Evolutionary conservation across 2,888 invertebrate genomes (phyloP).

Genomic region (Dastarcus helophoroides): DNA sequence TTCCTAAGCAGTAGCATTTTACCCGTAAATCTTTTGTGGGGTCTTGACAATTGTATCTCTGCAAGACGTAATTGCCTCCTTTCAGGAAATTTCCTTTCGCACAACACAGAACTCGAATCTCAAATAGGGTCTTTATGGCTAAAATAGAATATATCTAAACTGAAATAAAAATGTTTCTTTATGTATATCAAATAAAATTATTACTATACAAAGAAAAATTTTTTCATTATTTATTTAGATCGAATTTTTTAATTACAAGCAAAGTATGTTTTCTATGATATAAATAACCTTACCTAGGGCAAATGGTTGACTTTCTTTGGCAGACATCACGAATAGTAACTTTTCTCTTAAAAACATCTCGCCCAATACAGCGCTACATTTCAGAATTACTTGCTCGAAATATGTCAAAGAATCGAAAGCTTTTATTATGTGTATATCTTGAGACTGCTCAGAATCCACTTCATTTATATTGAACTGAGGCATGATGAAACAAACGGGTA

Average conservation of each 20-base stretch:
- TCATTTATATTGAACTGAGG: slow-evolving; percentile 41
- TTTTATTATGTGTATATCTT: slow-evolving; percentile 51
- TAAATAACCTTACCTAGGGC: no score
- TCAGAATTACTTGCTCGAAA: slow-evolving; percentile 53
- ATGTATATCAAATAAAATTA: no score
- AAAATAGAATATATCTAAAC: slow-evolving; percentile 12
- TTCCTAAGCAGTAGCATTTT: slow-evolving; percentile 36
- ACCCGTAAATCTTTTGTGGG: slow-evolving; percentile 26
- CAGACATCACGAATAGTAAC: slow-evolving; percentile 44
- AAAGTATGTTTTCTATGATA: no score
- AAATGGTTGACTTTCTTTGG: no score
- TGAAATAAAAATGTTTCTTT: no score
- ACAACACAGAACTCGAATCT: slow-evolving; percentile 47
- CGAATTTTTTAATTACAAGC: no score
- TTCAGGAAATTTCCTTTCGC: slow-evolving; percentile 48
- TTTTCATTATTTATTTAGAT: no score
- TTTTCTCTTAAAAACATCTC: slow-evolving; percentile 50
- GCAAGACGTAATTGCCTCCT: slow-evolving; percentile 28
- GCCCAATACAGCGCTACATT: slow-evolving; percentile 53
- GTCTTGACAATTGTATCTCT: slow-evolving; percentile 27
- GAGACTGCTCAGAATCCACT: slow-evolving; percentile 42
- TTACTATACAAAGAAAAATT: no score
- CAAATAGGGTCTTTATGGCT: slow-evolving; percentile 50
- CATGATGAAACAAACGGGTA: slow-evolving; percentile 38
- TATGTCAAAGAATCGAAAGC: slow-evolving; percentile 52